phyloP scores from a whole-genome alignment of 2,797 vertebrate genomes.

The Meriones psammophilus region DNA sequence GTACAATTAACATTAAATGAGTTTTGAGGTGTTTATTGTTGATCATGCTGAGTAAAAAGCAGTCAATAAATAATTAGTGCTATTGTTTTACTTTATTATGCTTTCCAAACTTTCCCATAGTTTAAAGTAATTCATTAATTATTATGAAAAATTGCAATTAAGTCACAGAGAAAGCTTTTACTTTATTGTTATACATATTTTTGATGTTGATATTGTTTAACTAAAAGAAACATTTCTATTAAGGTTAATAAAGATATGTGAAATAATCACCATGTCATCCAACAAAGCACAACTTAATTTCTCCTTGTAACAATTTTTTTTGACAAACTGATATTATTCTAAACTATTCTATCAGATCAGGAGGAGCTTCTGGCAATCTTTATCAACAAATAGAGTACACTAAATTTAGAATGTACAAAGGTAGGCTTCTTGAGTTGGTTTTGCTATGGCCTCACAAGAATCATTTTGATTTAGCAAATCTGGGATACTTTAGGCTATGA shows the following conservation, averaged over 20 bases:
- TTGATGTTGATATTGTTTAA: neutral
- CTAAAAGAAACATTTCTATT: neutral
- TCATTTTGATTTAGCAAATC: neutral
- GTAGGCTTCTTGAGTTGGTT: neutral
- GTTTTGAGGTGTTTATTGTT: neutral
- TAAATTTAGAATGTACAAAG: neutral
- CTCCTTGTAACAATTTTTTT: neutral
- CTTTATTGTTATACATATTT: neutral
- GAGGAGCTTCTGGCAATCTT: neutral
- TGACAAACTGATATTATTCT: neutral
- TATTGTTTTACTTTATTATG: neutral
- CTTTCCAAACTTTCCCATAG: neutral
- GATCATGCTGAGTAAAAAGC: neutral
- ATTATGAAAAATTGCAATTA: neutral
- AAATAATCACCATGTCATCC: neutral
- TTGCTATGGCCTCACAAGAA: neutral
- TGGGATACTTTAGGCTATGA: neutral
- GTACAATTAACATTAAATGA: neutral
- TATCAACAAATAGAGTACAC: neutral
- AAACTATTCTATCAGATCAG: neutral
- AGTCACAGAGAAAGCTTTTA: neutral
- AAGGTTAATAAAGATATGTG: neutral
- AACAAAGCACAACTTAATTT: neutral
- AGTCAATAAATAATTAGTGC: neutral
- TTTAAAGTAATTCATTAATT: neutral